Evolutionary conservation across 2,888 invertebrate genomes (phyloP).

Genomic region (Ennomos erosarius): DNA sequence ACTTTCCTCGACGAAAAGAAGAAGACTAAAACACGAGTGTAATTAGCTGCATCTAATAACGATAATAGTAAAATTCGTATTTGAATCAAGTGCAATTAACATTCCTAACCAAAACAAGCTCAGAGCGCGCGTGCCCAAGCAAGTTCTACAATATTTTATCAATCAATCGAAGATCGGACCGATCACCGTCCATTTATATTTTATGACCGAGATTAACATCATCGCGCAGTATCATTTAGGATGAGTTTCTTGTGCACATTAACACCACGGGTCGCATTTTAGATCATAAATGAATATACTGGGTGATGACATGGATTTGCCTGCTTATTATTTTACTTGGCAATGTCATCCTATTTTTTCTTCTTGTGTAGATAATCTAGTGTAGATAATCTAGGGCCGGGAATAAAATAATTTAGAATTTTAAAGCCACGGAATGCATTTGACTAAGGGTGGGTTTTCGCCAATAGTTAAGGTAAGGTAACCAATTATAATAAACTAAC

Average conservation of each 20-base stretch:
- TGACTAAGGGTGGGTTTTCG: too few species aligned
- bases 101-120: constrained; percentile 12
- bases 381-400: too few species aligned
- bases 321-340: background rate
- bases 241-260: constrained; percentile 22
- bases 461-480: too few species aligned
- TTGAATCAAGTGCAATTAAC: constrained; percentile 15
- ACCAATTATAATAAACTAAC: too few species aligned
- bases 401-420: too few species aligned
- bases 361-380: too few species aligned
- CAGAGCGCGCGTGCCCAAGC: constrained; percentile 29
- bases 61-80: constrained; percentile 1
- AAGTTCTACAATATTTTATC: constrained; percentile 18
- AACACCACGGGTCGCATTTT: constrained; percentile 26
- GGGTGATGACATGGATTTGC: background rate
- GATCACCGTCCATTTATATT: constrained; percentile 26
- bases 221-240: constrained; percentile 26
- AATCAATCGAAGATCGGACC: constrained; percentile 29
- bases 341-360: too few species aligned
- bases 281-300: background rate
- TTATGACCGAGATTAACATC: constrained; percentile 30
- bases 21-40: background rate
- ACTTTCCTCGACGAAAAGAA: background rate
- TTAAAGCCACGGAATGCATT: too few species aligned
- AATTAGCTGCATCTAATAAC: background rate